Percentiles rank a stretch among this genome's conserved stretches.
Evolutionary conservation across 2,797 vertebrate species (phyloP).

Genomic region (Kryptopterus vitreolus): DNA sequence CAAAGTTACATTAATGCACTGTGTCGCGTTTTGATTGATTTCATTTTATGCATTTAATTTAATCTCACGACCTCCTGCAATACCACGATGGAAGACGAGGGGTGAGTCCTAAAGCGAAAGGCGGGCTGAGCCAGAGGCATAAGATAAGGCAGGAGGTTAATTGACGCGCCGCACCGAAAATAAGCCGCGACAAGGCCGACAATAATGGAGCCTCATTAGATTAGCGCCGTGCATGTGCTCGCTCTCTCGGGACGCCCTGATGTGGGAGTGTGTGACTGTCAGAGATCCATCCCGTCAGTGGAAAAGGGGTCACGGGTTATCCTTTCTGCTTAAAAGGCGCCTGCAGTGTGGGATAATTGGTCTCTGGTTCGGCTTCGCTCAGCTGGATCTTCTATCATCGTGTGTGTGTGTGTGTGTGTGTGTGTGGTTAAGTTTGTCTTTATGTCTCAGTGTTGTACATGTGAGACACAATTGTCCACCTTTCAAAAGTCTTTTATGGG

Average conservation of each 20-base stretch:
- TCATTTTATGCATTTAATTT: not conserved
- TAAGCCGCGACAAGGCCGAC: slow-evolving; percentile 22
- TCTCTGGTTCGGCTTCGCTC: slow-evolving; percentile 29
- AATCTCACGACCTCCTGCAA: not conserved
- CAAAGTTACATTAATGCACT: not conserved
- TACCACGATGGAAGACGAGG: not conserved
- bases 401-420: not conserved
- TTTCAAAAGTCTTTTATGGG: not conserved
- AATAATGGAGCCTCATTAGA: slow-evolving; percentile 40
- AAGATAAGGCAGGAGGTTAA: slow-evolving; percentile 28
- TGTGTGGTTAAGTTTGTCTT: not conserved
- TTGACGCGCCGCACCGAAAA: slow-evolving; percentile 6
- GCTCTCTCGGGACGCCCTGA: not conserved
- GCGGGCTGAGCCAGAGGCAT: not conserved
- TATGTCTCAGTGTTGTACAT: not conserved
- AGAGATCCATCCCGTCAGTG: slow-evolving; percentile 6
- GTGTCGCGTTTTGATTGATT: not conserved
- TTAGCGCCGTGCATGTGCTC: slow-evolving; percentile 11
- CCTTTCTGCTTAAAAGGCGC: slow-evolving; percentile 24
- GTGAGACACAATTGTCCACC: not conserved
- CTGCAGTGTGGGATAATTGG: slow-evolving; percentile 47
- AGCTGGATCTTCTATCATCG: not conserved
- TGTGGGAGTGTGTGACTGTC: not conserved
- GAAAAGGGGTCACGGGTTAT: slow-evolving; percentile 34
- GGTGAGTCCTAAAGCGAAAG: not conserved